phyloP scores from a whole-genome alignment of 2,113 vertebrate genomes.

The Nansenia antarctica region DNA sequence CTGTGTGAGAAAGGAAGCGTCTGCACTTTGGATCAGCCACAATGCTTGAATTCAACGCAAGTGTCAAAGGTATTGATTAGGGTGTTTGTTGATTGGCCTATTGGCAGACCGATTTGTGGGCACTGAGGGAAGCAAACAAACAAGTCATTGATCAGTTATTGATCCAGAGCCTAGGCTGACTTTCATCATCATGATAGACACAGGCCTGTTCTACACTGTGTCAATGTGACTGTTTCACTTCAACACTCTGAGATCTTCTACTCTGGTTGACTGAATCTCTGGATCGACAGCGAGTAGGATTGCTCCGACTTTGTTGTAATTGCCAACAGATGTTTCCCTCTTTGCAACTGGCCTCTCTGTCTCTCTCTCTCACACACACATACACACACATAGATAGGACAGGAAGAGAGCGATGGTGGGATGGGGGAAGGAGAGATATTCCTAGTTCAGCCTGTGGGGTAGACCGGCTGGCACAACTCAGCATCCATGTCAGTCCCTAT shows the following conservation, averaged over 20 bases:
- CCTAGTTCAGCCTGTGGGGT: conserved; percentile 69
- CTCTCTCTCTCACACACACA: not conserved
- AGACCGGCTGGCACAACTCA: conserved; percentile 53
- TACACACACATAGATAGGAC: not conserved
- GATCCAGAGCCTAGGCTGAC: conserved; percentile 31
- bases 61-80: conserved; percentile 47
- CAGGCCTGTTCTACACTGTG: not conserved
- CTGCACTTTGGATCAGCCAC: no score
- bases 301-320: conserved; percentile 47
- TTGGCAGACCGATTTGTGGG: conserved; percentile 59
- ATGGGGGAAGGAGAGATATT: conserved; percentile 51
- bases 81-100: conserved; percentile 43
- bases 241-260: not conserved
- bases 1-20: no score
- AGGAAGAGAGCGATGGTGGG: not conserved
- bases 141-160: no score
- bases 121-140: conserved; percentile 44
- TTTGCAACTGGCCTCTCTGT: conserved; percentile 18
- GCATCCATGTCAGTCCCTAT: conserved; percentile 60
- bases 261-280: not conserved
- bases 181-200: not conserved
- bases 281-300: conserved; percentile 27
- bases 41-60: conserved; percentile 1
- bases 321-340: conserved; percentile 57
- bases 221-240: not conserved